Base-by-base conservation (phyloP, 2,113 vertebrate genomes). In the Passer domesticus region DNA sequence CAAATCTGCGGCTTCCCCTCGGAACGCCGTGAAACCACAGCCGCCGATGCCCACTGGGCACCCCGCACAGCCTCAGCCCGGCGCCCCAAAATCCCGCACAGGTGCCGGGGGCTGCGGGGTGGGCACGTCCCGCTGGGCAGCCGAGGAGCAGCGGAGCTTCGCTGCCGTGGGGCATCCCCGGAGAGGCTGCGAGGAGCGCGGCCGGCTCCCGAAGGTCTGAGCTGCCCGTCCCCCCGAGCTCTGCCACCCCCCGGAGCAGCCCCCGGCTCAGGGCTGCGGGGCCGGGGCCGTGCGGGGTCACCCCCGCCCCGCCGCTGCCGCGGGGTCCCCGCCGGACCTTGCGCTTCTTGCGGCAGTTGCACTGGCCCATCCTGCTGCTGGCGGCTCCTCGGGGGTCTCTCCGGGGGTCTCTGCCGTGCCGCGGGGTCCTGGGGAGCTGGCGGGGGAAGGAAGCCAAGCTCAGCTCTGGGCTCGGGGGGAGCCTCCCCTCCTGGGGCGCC, bases 261-360 rank as follows among this genome's bases (percentile, higher is more conserved):
- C 87, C 49, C 84, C 6, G 4, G 55, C 39, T 82, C 67, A 1
- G 20, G 67, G 72, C 94, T 50, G 33, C 5, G 55, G n/a, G 79
- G 80, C 35, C 5, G 55, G 43, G 79, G 80, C 67, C 24, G 0
- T 21, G 8, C 1, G 2, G 60, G 63, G 72, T 86, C 80, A 14
- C 74, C 70, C 68, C 0, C 37, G 7, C 39, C 89, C 87, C 37
- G 0, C 2, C 8, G 31, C 20, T 13, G 12, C 21, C 91, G 67
- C 68, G 6, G 39, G 33, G 49, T 46, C 81, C 70, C 88, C 68
- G 58, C 33, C 69, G 44, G 81, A 97, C 97, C 97, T 97, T 97
- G 92, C 82, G 77, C 89, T 95, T 97, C 97, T 96, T 97, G 96
- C 93, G 94, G 72, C 97, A 97, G 84, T 92, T 70, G 87, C 96